Percentiles rank a stretch among this genome's conserved stretches.
Conservation (phyloP, 1,140 invertebrate species). For the Acromyrmex heyeri region DNA sequence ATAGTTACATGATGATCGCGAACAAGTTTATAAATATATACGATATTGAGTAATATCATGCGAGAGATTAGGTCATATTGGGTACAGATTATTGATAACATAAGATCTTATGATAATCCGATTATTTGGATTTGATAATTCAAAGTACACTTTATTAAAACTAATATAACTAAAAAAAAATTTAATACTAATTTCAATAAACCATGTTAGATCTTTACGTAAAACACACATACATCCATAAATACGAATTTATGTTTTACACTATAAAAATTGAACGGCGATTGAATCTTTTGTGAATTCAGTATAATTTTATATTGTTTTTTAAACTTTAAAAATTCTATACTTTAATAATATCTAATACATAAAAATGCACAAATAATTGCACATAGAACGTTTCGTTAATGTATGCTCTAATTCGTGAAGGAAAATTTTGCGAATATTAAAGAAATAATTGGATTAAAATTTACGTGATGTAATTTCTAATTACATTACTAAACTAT, state of each 20-base stretch:
- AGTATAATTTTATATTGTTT: not conserved
- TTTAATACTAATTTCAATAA: not conserved
- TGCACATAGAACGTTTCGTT: not conserved
- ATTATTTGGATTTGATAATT: not conserved
- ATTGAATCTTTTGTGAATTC: not conserved
- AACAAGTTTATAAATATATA: not conserved
- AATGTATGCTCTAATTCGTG: not conserved
- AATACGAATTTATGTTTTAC: slow-evolving; percentile 4
- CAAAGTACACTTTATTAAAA: not conserved
- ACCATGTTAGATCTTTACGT: not conserved
- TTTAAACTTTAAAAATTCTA: not conserved
- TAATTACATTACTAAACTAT: not conserved
- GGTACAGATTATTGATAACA: not conserved
- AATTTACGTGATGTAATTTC: not conserved
- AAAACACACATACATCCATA: not conserved
- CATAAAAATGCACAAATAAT: not conserved
- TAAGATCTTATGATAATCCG: not conserved
- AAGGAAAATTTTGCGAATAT: not conserved
- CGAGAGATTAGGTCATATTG: not conserved
- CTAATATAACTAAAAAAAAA: not conserved
- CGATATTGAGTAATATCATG: not conserved
- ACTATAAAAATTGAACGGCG: not conserved
- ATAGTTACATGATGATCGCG: slow-evolving; percentile 7
- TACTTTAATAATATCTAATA: not conserved
- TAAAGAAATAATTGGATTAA: slow-evolving; percentile 7